Evolutionary conservation across 2,797 vertebrate species (phyloP), one percentile per base, ranked within the genome.

Genomic region (Nothura maculosa): DNA sequence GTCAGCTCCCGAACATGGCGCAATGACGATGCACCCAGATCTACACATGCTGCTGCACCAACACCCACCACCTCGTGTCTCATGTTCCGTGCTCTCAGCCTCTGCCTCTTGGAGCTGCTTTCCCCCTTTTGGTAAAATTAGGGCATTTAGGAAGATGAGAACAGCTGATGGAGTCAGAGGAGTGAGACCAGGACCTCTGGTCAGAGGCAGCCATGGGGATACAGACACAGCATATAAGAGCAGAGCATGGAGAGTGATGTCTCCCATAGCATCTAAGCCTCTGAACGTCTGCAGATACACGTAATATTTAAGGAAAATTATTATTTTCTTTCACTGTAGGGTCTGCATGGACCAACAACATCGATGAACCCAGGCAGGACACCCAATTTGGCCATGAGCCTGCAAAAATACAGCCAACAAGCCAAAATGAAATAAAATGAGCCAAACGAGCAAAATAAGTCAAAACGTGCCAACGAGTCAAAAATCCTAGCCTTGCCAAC

Each of bases 61-160:
- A 1, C 9, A 3, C 2, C 0, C 1, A 17, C 2, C 14, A 38
- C 12, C 34, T 40, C 57, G 43, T 48, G 22, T 16, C 1, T 0
- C 38, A 42, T 3, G 38, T 50, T 20, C 4, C 2, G 0, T 1
- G 8, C 1, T 24, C 78, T 64, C 14, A 0, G 24, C 3, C 20
- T 25, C 11, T 16, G 12, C 1, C 27, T 74, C 69, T 16, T 6
- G 8, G 32, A 52, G 32, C 8, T 0, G 0, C 20, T 62, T 45
- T 63, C 60, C 27, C 48, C 30, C 21, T 2, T 17, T 13, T 54
- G 55, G 45, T 9, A 38, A 19, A 69, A 22, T 1, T 4, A 12
- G 32, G 34, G 19, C 12, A 22, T 60, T 48, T 60, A 27, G 5
- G 50, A 68, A 66, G 11, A 32, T 7, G 1, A n/a, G 15, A 4